Evolutionary conservation across 2,797 vertebrate genomes (phyloP).

Genomic region (Molossus molossus): DNA sequence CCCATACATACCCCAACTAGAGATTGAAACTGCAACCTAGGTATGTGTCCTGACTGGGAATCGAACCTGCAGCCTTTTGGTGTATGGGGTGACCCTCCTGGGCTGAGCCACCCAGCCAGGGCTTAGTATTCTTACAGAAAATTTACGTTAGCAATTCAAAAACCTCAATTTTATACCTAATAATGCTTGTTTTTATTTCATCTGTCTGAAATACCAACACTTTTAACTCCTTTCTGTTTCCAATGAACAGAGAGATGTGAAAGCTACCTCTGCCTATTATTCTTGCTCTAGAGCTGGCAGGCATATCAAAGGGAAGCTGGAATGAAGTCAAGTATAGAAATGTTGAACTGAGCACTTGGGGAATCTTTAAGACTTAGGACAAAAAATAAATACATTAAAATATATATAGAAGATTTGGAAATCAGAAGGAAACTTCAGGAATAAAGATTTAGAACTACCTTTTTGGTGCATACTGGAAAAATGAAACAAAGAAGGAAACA

Average conservation of each 20-base stretch:
- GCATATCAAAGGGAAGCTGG: slow-evolving; percentile 27
- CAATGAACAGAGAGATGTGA: slow-evolving; percentile 13
- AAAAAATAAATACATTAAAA: slow-evolving; percentile 54
- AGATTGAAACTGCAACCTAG: not conserved
- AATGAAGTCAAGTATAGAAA: not conserved
- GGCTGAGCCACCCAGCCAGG: not conserved
- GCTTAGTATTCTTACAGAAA: slow-evolving; percentile 18
- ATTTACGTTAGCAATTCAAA: slow-evolving; percentile 45
- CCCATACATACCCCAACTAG: not conserved
- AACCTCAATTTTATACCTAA: not conserved
- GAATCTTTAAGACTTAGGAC: not conserved
- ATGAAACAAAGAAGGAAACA: not conserved
- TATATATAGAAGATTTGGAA: slow-evolving; percentile 6
- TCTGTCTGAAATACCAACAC: not conserved
- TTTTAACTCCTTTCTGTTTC: slow-evolving; percentile 55
- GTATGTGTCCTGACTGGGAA: not conserved
- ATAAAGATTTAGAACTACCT: not conserved
- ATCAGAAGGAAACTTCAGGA: slow-evolving; percentile 11
- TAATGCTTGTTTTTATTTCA: slow-evolving; percentile 42
- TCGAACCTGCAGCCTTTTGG: not conserved
- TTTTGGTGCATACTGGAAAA: not conserved
- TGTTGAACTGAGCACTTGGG: not conserved
- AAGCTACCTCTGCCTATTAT: not conserved
- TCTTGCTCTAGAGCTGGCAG: not conserved
- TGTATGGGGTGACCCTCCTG: not conserved